Evolutionary conservation across 2,113 vertebrate species (phyloP).

Genomic region (Polyodon spathula): DNA sequence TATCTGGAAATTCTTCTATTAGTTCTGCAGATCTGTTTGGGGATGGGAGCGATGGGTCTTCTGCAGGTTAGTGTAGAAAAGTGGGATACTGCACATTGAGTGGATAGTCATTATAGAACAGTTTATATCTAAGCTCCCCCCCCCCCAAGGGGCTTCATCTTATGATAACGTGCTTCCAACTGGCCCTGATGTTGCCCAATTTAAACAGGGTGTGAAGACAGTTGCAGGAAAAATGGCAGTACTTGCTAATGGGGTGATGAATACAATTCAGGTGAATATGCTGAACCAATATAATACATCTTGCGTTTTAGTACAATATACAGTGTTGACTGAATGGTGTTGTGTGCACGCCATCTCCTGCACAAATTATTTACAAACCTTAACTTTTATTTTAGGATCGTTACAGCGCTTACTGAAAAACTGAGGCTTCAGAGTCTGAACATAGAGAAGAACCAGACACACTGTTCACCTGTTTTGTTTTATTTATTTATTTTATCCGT

Average conservation of each 20-base stretch:
- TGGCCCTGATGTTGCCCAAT: slow-evolving; percentile 86
- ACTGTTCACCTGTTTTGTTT: slow-evolving; percentile 19
- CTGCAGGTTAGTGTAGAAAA: slow-evolving; percentile 51
- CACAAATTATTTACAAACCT: background rate
- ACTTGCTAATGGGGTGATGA: slow-evolving; percentile 94
- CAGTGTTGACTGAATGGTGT: too few relatives aligned
- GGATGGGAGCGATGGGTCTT: slow-evolving; percentile 58
- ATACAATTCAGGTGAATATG: slow-evolving; percentile 81
- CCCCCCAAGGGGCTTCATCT: slow-evolving; percentile 42
- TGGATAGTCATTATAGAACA: too few relatives aligned
- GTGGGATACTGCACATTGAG: too few relatives aligned
- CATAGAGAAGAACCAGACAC: slow-evolving; percentile 20
- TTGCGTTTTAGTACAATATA: too few relatives aligned
- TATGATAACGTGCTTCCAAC: slow-evolving; percentile 83
- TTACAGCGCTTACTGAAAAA: slow-evolving; percentile 84
- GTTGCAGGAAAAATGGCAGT: slow-evolving; percentile 96
- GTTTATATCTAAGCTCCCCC: too few relatives aligned
- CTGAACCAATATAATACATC: too few relatives aligned
- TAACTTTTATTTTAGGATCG: slow-evolving; percentile 65
- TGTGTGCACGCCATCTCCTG: too few relatives aligned
- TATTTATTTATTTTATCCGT: slow-evolving; percentile 15
- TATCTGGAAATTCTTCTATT: slow-evolving; percentile 82
- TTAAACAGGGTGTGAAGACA: slow-evolving; percentile 94
- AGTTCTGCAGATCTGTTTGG: slow-evolving; percentile 95
- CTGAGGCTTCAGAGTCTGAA: background rate